Base-by-base conservation (phyloP, 92 coral and sea anemone species). In the Chrysogorgia sp. region DNA sequence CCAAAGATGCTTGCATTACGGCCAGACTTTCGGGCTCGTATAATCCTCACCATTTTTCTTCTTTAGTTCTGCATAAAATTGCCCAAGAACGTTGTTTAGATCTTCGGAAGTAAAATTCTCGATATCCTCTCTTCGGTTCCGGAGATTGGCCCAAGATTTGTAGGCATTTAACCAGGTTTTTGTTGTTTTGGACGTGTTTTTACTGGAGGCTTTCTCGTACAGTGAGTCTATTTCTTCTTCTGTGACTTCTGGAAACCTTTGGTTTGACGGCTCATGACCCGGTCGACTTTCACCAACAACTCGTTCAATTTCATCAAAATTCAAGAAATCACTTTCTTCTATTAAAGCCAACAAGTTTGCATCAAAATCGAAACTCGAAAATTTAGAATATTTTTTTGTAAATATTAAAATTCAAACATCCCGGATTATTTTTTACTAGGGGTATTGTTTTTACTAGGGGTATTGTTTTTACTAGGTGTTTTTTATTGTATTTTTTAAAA, bases 11-110 rank as follows among this genome's bases (percentile, higher is more conserved):
- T 75, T 75, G 80, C 80, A 75, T 75, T 20, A 74, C 67, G 37
- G 48, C 80, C 34, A 75, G 48, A 61, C 80, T 55, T 56, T 75
- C 80, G 24, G 80, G 80, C 35, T 75, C 67, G 67, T 75, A 75
- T n/a, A n/a, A 57, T 75, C 80, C 48, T 56, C 50, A 35, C 80
- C 80, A 50, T 75, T 61, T 75, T 56, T 75, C 45, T 53, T 75
- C 41, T 61, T 34, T 23, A 75, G 64, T 31, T 74, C 80, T 5
- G 67, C 80, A 23, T 57, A 74, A 41, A 74, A 74, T 29, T 60
- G 80, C 40, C 30, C 66, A 31, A 74, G 67, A 21, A 74, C 43
- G 22, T 24, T 50, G 40, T 75, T 75, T 15, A 75, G 67, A 12
- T 75, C 80, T 58, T 0, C 67, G 14, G 80, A 30, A 43, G 65